Evolutionary conservation across 2,113 vertebrate species (phyloP), one percentile per base, ranked within the genome.

Genomic region (Scomber scombrus): DNA sequence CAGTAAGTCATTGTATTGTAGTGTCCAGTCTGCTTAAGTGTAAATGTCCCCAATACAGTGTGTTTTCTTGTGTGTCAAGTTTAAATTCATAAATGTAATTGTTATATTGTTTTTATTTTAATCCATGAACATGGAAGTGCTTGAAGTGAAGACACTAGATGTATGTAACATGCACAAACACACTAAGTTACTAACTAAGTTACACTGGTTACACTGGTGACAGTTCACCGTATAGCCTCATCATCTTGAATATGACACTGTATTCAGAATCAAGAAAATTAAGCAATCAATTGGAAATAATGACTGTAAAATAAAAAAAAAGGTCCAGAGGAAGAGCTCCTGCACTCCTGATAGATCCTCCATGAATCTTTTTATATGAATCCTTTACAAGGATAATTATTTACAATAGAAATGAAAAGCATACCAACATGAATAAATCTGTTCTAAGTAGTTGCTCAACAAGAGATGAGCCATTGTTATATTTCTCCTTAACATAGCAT

Each of bases 381-480:
- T 46, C 31, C 26, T 80, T 87, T 76, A 62, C 65, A 81, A 43
- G 76, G 78, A 75, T 80, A 74, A 70, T 89, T 84, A 83, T 89
- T 87, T 80, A 81, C 47, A 67, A 31, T 62, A 69, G 65, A 88
- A 90, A 82, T 84, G 65, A 85, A 81, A 75, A 81, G 61, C 63
- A 80, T 74, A 76, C 29, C 73, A 75, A 79, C 69, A 80, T 84
- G 78, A 90, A 93, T 85, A 88, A 88, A 88, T 86, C 81, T 84
- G 75, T 88, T 86, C 63, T 69, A 71, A 72, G 82, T 83, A 89
- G 86, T 80, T 87, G 82, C 82, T 84, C n/a, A 68, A 89, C 86
- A 89, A 80, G 78, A 85, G 68, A 89, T 83, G 79, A 88, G 78
- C 57, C 87, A 80, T 71, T 85, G 85, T 90, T 86, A 86, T 65